Base-by-base conservation (phyloP, 2,888 invertebrate genomes). In the Ornithoptera priamus region DNA sequence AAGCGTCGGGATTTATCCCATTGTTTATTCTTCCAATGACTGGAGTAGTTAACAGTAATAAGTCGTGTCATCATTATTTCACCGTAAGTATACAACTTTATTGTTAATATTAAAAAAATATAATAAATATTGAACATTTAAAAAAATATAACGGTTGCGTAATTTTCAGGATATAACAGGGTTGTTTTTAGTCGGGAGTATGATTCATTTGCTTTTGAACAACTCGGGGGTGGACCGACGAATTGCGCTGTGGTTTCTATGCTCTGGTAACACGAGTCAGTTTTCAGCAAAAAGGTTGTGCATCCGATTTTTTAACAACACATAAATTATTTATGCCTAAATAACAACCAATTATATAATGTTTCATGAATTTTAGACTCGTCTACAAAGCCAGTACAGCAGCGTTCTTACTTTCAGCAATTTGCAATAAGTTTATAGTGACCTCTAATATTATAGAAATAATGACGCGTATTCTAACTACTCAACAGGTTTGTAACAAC, bases 221-320 rank as follows among this genome's bases (percentile, higher is more conserved):
- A 86, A 87, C 67, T 83, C 85, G 56, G 88, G 87, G 0, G 72
- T 80, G 0, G 90, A 90, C 75, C 82, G 84, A 59, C 87, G 90
- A 3, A 42, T 89, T 4, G 77, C 78, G 2, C 58, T 86, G 17
- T 79, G 75, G 77, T 72, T 89, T 6, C 50, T 90, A 17, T 77
- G 81, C 72, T 77, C 78, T 1, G 88, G 87, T 8, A 76, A 82
- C 18, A 46, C 73, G 1, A 74, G 75, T n/a, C 78, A 82, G 30
- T 89, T 80, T 78, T 74, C 81, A 50, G 78, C 74, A 1, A 78
- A 75, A 73, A 84, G 78, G 88, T 87, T 61, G 30, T 66, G 53
- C 53, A n/a, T 53, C n/a, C 53, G 8, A n/a, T 53, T 53, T 3
- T 53, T n/a, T n/a, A 6, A n/a, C 1, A 53, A 53, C 18, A 53